Evolutionary conservation across 2,888 invertebrate species (phyloP).

Genomic region (Caprella mutica): DNA sequence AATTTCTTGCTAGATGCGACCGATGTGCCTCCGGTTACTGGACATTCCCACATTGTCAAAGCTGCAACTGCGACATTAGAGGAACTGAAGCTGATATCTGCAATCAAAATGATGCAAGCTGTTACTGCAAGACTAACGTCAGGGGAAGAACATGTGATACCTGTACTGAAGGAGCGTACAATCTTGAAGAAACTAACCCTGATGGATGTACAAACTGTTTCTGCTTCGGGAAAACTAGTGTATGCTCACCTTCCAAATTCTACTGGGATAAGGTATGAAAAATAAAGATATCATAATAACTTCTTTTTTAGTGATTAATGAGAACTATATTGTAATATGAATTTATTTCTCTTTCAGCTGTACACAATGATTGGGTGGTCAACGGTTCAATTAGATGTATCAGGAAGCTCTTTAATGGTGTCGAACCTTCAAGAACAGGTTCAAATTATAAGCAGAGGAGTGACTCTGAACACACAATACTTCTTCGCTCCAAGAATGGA

Average conservation of each 20-base stretch:
- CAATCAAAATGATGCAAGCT: conserved; percentile 57
- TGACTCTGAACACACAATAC: conserved; percentile 6
- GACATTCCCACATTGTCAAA: conserved; percentile 76
- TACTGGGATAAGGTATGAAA: conserved; percentile 49
- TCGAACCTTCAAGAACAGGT: not conserved
- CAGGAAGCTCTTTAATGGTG: not conserved
- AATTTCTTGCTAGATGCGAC: too few species aligned
- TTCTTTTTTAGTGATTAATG: too few species aligned
- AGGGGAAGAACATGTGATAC: conserved; percentile 66
- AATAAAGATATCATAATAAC: not conserved
- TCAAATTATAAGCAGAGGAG: conserved; percentile 6
- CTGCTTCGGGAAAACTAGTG: conserved; percentile 86
- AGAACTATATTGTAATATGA: too few species aligned
- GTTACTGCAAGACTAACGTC: conserved; percentile 70
- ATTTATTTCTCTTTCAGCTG: too few species aligned
- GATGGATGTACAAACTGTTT: conserved; percentile 93
- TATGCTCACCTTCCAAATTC: conserved; percentile 56
- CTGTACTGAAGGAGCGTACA: conserved; percentile 81
- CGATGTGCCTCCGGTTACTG: conserved; percentile 70
- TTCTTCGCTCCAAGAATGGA: conserved; percentile 12
- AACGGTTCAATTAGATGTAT: conserved; percentile 14
- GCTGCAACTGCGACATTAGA: conserved; percentile 66
- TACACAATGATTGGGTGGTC: conserved; percentile 12
- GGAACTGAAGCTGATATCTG: conserved; percentile 80
- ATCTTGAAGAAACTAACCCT: conserved; percentile 64